Base-by-base conservation (phyloP, 2,113 vertebrate species). In the Phylloscopus trochiloides region DNA sequence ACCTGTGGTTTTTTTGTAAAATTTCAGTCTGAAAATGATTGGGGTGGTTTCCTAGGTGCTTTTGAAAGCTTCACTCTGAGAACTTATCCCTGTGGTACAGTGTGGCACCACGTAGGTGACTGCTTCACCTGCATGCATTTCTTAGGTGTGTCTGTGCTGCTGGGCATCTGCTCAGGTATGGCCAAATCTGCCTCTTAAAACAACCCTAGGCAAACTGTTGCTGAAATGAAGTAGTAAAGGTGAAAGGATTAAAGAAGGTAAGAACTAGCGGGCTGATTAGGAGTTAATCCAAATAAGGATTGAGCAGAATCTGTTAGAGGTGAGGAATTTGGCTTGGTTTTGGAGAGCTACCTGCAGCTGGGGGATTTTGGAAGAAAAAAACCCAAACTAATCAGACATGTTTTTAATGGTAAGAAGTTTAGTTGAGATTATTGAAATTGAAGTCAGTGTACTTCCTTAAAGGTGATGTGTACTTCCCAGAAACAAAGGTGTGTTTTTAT, bases 51-150 rank as follows among this genome's bases (percentile, higher is more conserved):
- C 38, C 73, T 32, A 70, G 29, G 24, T 73, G 24, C 34, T 90
- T 89, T 48, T 32, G 61, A 34, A 81, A 67, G 77, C 51, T 73
- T 62, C 54, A 4, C 14, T 65, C 26, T 13, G 61, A 22, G 22
- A 55, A 43, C 0, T 7, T 50, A 10, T 9, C 28, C 25, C 25
- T 32, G 74, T 63, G 52, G 21, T 72, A 12, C 26, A 0, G 29
- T 32, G 19, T 63, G 52, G 32, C 31, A 55, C 20, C 65, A 6
- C 0, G 1, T 0, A 34, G 71, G 66, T 19, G n/a, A 31, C 45
- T 62, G 0, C 48, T 43, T 63, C 26, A 22, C 43, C 51, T 66
- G 38, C 19, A 1, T 43, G 29, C 9, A 5, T 52, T 86, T 57
- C 34, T 36, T 10, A 40, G 40, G 42, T 25, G 54, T 61, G 40